These are phyloP conservation scores for Crotalus helleri DNA, from an alignment of 2,113 vertebrate genomes.

Conservation along the genomic window DNA sequence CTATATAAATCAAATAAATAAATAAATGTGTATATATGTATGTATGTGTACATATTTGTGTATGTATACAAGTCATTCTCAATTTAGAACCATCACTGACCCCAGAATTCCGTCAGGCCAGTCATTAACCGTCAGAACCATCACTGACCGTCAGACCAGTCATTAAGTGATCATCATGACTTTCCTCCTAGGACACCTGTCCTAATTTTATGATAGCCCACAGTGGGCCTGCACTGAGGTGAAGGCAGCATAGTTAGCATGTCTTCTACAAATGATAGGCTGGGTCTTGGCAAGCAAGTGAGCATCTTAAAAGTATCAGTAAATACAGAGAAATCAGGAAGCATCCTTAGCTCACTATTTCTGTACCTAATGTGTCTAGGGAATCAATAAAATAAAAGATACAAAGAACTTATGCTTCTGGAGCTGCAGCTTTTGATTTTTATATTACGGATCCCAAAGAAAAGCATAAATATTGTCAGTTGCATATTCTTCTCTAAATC, in stretches of 20 bases:
- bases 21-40: not conserved
- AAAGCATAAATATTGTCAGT: not conserved
- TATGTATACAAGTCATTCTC: not conserved
- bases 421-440: not conserved
- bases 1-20: not conserved
- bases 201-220: not conserved
- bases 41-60: not conserved
- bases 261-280: not conserved
- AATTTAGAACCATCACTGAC: not conserved
- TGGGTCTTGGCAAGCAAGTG: not conserved
- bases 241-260: not conserved
- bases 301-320: not conserved
- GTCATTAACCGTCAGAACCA: not conserved
- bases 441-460: not conserved
- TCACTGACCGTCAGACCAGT: not conserved
- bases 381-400: not conserved
- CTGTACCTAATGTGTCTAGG: not conserved
- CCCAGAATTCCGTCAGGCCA: not conserved
- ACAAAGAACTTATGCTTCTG: not conserved
- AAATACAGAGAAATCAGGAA: not conserved
- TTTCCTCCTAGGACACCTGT: not conserved
- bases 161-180: not conserved
- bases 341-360: not conserved
- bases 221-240: not conserved
- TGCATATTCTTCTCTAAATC: not conserved